phyloP scores from a whole-genome alignment of 2,113 vertebrate genomes.

The Quiscalus mexicanus region DNA sequence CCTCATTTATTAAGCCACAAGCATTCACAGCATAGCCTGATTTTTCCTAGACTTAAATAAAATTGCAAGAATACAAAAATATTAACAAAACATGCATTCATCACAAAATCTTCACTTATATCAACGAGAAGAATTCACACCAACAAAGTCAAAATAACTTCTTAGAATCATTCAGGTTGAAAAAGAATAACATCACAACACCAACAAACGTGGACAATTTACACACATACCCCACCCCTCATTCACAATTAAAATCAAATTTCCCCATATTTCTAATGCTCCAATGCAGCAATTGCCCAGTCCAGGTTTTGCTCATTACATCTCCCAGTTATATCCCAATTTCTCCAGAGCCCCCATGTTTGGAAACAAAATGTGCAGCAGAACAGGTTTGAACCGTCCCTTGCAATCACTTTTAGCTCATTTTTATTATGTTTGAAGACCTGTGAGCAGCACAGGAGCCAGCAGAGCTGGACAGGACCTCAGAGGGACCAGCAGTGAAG shows the following conservation, averaged over 20 bases:
- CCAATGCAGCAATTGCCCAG: background rate
- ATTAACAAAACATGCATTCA: background rate
- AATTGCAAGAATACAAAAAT: background rate
- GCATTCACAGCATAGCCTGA: background rate
- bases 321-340: background rate
- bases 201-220: background rate
- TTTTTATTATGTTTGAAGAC: background rate
- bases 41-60: background rate
- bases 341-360: fast-evolving
- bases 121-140: background rate
- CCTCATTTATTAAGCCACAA: slow-evolving; percentile 12
- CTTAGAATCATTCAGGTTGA: background rate
- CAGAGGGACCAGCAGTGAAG: background rate
- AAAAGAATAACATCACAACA: background rate
- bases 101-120: background rate
- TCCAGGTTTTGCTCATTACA: background rate
- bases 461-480: background rate
- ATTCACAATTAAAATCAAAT: background rate
- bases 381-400: background rate
- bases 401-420: background rate
- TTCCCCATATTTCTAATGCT: background rate
- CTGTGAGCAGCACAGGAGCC: background rate
- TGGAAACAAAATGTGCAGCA: background rate
- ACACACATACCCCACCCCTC: no score
- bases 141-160: background rate